Conservation (phyloP, 2,888 invertebrate species). For the Heteromyza rotundicornis region DNA sequence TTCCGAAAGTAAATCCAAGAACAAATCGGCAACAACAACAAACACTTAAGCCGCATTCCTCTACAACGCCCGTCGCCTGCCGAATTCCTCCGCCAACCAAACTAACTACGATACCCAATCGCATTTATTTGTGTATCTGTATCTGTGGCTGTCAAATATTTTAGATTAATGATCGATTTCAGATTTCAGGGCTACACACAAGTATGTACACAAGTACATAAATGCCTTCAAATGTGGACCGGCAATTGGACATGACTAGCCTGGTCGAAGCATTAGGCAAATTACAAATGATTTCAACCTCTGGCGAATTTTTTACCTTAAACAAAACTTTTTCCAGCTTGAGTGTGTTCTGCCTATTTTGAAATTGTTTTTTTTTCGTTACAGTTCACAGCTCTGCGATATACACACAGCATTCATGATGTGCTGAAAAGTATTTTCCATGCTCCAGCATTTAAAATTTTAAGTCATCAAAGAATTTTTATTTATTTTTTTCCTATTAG, state of each 20-base stretch:
- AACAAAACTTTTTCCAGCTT: too few relatives aligned
- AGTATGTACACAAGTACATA: neutral
- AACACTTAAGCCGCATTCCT: neutral
- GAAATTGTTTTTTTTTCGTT: neutral
- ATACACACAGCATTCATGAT: neutral
- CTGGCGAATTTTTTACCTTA: too few relatives aligned
- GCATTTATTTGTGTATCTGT: neutral
- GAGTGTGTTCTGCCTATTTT: too few relatives aligned
- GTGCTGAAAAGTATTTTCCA: neutral
- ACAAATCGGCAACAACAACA: neutral
- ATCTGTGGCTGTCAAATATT: neutral
- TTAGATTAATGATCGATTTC: slow-evolving; percentile 3
- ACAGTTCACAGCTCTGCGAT: slow-evolving; percentile 6
- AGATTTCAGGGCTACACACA: neutral
- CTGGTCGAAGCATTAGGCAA: too few relatives aligned
- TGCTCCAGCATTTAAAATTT: slow-evolving; percentile 15
- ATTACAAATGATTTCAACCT: too few relatives aligned
- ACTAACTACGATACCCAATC: too few relatives aligned
- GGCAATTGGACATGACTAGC: too few relatives aligned
- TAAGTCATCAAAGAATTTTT: too few relatives aligned
- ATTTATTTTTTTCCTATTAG: too few relatives aligned
- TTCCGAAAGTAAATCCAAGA: neutral
- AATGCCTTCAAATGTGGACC: too few relatives aligned
- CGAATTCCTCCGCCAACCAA: neutral
- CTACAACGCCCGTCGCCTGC: neutral